These are phyloP conservation scores for Poeciliopsis prolifica DNA, from an alignment of 2,113 vertebrate species.

Conservation along the genomic window DNA sequence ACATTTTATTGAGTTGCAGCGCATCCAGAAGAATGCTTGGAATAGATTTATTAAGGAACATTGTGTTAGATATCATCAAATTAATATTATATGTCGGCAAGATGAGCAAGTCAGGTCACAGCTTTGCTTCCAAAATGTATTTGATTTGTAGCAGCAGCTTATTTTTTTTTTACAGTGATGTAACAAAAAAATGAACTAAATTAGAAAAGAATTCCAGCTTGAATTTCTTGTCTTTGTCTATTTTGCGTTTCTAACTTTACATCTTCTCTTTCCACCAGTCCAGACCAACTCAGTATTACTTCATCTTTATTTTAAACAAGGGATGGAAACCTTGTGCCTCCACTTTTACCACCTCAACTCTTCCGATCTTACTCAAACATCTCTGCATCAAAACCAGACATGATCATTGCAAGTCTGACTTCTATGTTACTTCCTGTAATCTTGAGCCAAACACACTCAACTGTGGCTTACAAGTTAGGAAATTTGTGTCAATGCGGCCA, in stretches of 20 bases:
- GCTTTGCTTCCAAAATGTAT: background rate
- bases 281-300: background rate
- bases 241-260: background rate
- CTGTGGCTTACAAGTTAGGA: background rate
- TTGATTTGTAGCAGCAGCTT: background rate
- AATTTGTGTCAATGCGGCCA: background rate
- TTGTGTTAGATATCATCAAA: background rate
- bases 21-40: background rate
- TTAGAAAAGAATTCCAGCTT: background rate
- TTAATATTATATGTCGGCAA: background rate
- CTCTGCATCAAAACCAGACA: background rate
- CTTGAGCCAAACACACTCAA: background rate
- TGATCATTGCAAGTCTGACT: background rate
- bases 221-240: background rate
- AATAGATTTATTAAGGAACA: background rate
- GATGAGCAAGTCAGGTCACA: background rate
- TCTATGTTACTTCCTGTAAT: slow-evolving; percentile 7
- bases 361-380: no score
- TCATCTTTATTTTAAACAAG: background rate
- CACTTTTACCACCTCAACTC: background rate
- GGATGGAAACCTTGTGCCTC: background rate
- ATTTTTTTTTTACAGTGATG: background rate
- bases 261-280: background rate
- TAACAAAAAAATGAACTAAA: background rate
- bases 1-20: background rate